Conservation (phyloP, 2,113 vertebrate genomes). For the Pimephales promelas region DNA sequence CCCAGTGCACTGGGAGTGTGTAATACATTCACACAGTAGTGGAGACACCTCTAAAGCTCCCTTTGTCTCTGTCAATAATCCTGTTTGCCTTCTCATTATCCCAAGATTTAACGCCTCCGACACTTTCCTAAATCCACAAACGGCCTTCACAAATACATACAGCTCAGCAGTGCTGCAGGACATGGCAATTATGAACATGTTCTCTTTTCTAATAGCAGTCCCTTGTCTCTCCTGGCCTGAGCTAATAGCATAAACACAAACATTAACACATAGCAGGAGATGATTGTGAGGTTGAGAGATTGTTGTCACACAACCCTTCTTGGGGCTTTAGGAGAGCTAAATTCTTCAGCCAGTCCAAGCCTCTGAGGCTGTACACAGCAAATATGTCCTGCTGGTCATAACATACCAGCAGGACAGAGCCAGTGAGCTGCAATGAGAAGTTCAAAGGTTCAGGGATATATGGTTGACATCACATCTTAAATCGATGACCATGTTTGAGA, state of each 20-base stretch:
- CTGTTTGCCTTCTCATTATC: slow-evolving; percentile 80
- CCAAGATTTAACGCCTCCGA: slow-evolving; percentile 73
- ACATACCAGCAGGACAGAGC: slow-evolving; percentile 20
- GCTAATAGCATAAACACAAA: slow-evolving; percentile 71
- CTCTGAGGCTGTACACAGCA: neutral
- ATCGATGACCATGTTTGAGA: neutral
- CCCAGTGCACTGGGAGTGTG: slow-evolving; percentile 65
- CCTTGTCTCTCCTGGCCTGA: slow-evolving; percentile 58
- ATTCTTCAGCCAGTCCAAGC: slow-evolving; percentile 15
- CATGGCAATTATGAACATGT: slow-evolving; percentile 75
- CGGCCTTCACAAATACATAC: slow-evolving; percentile 74
- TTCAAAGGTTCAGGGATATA: slow-evolving; percentile 1
- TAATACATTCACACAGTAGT: slow-evolving; percentile 75
- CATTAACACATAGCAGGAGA: slow-evolving; percentile 56
- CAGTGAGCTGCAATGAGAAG: neutral
- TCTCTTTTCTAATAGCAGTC: slow-evolving; percentile 64
- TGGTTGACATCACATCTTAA: slow-evolving; percentile 22
- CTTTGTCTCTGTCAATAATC: slow-evolving; percentile 82
- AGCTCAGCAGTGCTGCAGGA: slow-evolving; percentile 69
- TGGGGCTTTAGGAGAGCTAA: slow-evolving; percentile 11
- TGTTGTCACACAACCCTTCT: neutral
- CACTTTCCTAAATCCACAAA: slow-evolving; percentile 77
- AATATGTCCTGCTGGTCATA: neutral
- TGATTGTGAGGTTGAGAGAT: slow-evolving; percentile 43
- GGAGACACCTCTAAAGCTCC: slow-evolving; percentile 79